Evolutionary conservation across 2,888 invertebrate genomes (phyloP), one percentile per base, ranked within the genome.

Genomic region (Amphipoea oculea): DNA sequence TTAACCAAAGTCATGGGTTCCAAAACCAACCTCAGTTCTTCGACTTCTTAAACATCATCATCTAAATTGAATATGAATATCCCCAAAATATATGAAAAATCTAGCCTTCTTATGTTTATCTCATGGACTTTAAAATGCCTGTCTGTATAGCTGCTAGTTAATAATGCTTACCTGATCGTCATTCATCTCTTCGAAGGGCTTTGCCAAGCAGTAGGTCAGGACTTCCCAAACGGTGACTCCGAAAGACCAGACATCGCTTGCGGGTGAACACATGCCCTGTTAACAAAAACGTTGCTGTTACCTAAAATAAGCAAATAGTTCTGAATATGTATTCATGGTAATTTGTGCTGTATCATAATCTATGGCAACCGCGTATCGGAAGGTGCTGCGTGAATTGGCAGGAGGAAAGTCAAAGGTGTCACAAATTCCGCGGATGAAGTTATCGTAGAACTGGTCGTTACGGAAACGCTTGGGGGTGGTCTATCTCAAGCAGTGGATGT

Each of bases 201-300:
- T 98, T 82, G 98, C 98, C 77, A 97, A 97, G 94, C 99, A 99
- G 90, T 98, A 97, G 82, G 98, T 98, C 84, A 99, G 97, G 48
- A 99, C 97, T 94, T 99, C 99, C 99, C 99, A 99, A 66, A 99
- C 97, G 0, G 99, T 98, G 51, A 99, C 98, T 11, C 98, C 99
- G 93, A 99, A 99, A 0, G 99, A 98, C 99, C 99, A 99, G 2
- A 99, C 99, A 94, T 99, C 99, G 88, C 98, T 98, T 91, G 98
- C 98, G 48, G 98, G 98, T 73, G 98, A 98, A 95, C 98, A 99
- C 94, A 98, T 98, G 54, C 99, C 99, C 99, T 99, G 95, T 82
- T 83, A 81, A 40, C 79, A 79, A 75, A 73, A 66, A 57, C 2
- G 23, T 54, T 9, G 20, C 2, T 29, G 7, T 71, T 36, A 70